phyloP scores from a whole-genome alignment of 2,888 invertebrate genomes.

The Agrotis clavis region DNA sequence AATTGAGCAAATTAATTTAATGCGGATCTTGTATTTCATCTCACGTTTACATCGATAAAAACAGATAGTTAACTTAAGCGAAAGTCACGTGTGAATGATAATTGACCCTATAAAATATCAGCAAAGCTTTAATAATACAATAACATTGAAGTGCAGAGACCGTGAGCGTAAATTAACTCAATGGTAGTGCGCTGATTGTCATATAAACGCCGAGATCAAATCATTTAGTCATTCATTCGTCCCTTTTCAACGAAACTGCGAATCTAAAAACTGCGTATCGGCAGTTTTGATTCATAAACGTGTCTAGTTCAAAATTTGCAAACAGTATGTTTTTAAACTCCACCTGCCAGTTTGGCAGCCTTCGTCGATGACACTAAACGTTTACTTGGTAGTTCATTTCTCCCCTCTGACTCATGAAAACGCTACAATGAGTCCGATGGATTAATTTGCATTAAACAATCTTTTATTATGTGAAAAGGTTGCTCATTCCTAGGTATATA shows the following conservation, averaged over 20 bases:
- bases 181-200: conserved; percentile 51
- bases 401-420: background rate
- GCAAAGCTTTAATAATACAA: conserved; percentile 30
- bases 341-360: background rate
- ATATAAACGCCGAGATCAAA: conserved; percentile 35
- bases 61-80: conserved; percentile 20
- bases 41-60: conserved; percentile 3
- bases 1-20: conserved; percentile 7
- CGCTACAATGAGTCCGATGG: background rate
- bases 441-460: background rate
- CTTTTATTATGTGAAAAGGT: background rate
- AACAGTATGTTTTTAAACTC: conserved; percentile 13
- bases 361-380: background rate
- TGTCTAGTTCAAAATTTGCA: conserved; percentile 19
- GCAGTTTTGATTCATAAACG: conserved; percentile 14
- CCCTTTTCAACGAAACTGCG: background rate
- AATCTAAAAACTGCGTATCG: conserved; percentile 8
- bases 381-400: conserved; percentile 24
- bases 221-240: conserved; percentile 30
- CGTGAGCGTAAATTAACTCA: conserved; percentile 53
- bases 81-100: conserved; percentile 51
- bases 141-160: conserved; percentile 37
- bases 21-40: conserved; percentile 7
- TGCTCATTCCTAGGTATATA: background rate
- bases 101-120: conserved; percentile 42